Base-by-base conservation (phyloP, 2,113 vertebrate species). In the Channa maculata region DNA sequence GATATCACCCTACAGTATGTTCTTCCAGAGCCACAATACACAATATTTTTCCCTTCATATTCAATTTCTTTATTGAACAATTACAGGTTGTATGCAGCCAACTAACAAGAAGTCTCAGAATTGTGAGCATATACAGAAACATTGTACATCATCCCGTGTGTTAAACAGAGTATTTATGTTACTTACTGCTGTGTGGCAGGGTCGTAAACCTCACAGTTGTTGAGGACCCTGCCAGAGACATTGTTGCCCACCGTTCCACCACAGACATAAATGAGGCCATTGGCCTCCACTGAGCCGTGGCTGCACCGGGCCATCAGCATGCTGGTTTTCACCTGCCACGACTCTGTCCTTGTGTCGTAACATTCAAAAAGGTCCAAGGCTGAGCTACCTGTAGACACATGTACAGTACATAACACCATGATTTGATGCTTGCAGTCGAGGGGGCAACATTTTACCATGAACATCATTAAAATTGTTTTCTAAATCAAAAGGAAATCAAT, bases 281-380 rank as follows among this genome's bases (percentile, higher is more conserved):
- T 95, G 0, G 97, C 97, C 81, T 98, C 98, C 39, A 98, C 97
- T 79, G 97, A 97, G 2, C 97, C 98, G 0, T 99, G 97, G 86
- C 97, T 97, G 91, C 97, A 99, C 53, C 97, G 96, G 3, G 97
- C 96, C 78, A 97, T 96, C 77, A 98, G 93, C 98, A 99, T 98
- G 94, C 95, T 97, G 85, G 94, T 93, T 76, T 98, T 99, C 0
- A 96, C 96, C 91, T 97, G 95, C 98, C 97, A 99, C 43, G 96
- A 96, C 87, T 99, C 97, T 0, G 97, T 98, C 80, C 97, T 95
- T 0, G 97, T 99, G 88, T 99, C 97, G 8, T 99, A 99, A 86
- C 98, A 99, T 87, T 99, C 97, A 75, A 99, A 99, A 72, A 98
- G 94, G 92, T 97, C 95, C 37, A 98, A 92, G 52, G 97, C 97